Evolutionary conservation across 1,140 invertebrate genomes (phyloP).

Genomic region (Alviniconcha marisindica): DNA sequence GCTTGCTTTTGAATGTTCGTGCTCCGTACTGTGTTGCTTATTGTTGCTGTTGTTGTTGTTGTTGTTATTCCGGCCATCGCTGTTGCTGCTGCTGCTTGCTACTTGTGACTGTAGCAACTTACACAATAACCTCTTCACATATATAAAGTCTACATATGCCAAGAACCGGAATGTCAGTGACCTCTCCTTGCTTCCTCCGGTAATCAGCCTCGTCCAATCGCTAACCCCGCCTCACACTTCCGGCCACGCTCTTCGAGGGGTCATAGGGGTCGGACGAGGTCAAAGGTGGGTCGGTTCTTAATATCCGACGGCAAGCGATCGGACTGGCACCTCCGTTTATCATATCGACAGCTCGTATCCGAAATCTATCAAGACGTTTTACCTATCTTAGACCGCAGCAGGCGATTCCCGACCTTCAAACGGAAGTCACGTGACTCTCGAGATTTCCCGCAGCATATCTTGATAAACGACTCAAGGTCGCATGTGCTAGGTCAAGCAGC

Average conservation of each 20-base stretch:
- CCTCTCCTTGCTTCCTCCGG: too few species aligned
- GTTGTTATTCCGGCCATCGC: too few species aligned
- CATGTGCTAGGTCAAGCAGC: not conserved
- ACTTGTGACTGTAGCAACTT: too few species aligned
- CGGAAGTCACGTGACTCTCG: conserved; percentile 15
- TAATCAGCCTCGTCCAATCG: not conserved
- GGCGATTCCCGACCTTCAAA: not conserved
- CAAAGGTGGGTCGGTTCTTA: conserved; percentile 24
- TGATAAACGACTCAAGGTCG: conserved; percentile 19
- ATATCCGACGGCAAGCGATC: conserved; percentile 29
- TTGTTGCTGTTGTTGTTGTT: too few species aligned
- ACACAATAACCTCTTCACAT: too few species aligned
- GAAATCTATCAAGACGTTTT: conserved; percentile 14
- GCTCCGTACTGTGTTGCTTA: too few species aligned
- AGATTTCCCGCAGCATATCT: not conserved
- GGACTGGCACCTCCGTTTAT: conserved; percentile 24
- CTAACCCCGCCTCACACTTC: not conserved
- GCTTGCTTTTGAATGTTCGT: too few species aligned
- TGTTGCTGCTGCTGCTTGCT: too few species aligned
- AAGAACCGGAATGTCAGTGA: too few species aligned
- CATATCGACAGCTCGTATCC: conserved; percentile 9
- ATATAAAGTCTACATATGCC: too few species aligned
- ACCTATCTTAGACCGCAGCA: conserved; percentile 4
- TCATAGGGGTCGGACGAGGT: not conserved
- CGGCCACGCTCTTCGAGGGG: not conserved